These are phyloP conservation scores for Trididemnum clinides DNA, from an alignment of 23 tunicate species.

Conservation along the genomic window DNA sequence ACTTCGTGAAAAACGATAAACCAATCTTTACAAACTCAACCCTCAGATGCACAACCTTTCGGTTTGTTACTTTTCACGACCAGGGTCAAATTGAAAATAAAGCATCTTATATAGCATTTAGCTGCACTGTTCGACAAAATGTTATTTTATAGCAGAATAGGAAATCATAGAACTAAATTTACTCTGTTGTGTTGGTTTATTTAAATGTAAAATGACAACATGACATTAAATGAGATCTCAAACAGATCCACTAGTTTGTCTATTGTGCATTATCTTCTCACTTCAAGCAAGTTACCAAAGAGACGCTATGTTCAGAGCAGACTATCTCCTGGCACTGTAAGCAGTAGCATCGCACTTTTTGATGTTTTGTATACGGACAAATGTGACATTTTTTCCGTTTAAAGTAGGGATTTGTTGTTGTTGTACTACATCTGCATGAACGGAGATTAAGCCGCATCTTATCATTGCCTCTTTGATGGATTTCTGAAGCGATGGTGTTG, in stretches of 20 bases:
- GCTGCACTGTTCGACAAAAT: not conserved
- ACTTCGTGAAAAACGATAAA: no score
- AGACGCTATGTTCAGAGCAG: no score
- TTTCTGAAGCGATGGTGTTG: no score
- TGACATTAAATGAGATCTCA: not conserved
- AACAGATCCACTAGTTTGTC: not conserved
- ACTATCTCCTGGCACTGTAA: not conserved
- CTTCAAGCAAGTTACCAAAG: not conserved
- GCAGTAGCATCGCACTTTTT: slow-evolving; percentile 19
- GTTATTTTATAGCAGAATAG: not conserved
- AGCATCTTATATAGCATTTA: no score
- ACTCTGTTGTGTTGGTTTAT: no score
- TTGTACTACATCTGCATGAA: not conserved
- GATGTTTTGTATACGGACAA: no score
- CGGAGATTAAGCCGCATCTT: not conserved
- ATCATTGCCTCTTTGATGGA: no score
- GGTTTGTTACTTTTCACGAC: not conserved
- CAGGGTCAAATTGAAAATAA: not conserved
- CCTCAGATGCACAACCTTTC: not conserved
- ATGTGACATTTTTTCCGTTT: no score
- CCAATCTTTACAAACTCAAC: not conserved
- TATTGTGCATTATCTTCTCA: not conserved
- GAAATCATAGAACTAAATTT: not conserved
- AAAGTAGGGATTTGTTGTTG: not conserved
- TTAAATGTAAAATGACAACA: no score